These are phyloP conservation scores for Pristionchus mayeri DNA, from an alignment of 2,888 invertebrate species.

Conservation along the genomic window DNA sequence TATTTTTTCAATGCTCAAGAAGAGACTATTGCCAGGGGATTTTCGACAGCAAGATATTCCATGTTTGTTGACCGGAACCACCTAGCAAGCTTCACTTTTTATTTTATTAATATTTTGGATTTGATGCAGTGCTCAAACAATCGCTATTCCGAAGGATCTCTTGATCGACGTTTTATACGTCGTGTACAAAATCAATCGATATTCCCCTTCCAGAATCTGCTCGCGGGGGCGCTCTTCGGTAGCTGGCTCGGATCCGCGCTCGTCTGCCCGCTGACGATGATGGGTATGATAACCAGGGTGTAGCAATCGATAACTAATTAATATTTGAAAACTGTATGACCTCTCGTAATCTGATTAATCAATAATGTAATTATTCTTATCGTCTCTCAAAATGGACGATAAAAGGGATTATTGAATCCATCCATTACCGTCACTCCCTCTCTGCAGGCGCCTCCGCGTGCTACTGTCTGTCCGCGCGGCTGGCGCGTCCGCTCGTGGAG, in stretches of 20 bases:
- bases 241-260: conserved; percentile 56
- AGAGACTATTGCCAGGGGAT: too few species aligned
- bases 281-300: too few species aligned
- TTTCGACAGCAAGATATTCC: too few species aligned
- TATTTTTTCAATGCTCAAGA: too few species aligned
- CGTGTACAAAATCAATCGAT: neutral
- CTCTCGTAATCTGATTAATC: neutral
- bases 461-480: conserved; percentile 40
- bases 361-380: neutral
- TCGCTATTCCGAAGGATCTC: too few species aligned
- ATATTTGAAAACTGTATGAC: neutral
- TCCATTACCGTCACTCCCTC: neutral
- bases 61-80: too few species aligned
- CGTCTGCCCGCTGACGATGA: conserved; percentile 56
- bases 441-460: conserved; percentile 36
- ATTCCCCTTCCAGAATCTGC: conserved; percentile 57
- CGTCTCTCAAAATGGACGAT: too few species aligned
- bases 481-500: conserved; percentile 58
- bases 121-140: too few species aligned
- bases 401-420: too few species aligned
- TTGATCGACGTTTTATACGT: too few species aligned
- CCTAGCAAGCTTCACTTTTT: too few species aligned
- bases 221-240: conserved; percentile 65
- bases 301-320: neutral
- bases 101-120: too few species aligned